phyloP scores from a whole-genome alignment of 1,140 invertebrate species.

The Camponotus pennsylvanicus region DNA sequence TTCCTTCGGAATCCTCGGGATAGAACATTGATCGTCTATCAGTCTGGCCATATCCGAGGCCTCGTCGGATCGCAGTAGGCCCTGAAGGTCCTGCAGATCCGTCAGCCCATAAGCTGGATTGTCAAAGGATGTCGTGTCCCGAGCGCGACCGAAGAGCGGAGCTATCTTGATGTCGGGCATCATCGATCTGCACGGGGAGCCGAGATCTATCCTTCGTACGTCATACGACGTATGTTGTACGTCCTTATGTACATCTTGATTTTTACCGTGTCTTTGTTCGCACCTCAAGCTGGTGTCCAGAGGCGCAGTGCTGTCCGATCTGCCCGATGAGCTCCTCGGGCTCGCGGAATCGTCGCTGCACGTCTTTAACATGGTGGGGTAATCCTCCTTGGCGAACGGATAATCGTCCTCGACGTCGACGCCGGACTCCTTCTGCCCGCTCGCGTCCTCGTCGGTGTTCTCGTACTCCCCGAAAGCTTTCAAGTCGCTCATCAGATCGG shows the following conservation, averaged over 20 bases:
- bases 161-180: constrained; percentile 78
- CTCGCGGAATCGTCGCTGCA: constrained; percentile 85
- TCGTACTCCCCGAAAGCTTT: constrained; percentile 67
- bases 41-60: constrained; percentile 80
- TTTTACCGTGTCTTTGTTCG: constrained; percentile 57
- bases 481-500: constrained; percentile 71
- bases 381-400: constrained; percentile 85
- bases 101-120: constrained; percentile 83
- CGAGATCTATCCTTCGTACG: constrained; percentile 81
- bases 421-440: constrained; percentile 79
- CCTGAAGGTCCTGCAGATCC: constrained; percentile 81
- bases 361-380: constrained; percentile 84
- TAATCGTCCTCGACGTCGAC: constrained; percentile 83
- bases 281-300: constrained; percentile 79
- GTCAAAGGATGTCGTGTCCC: constrained; percentile 81
- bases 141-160: constrained; percentile 68
- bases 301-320: constrained; percentile 83
- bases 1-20: constrained; percentile 43
- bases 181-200: constrained; percentile 79
- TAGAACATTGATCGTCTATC: constrained; percentile 78
- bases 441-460: constrained; percentile 47
- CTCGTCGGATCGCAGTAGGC: constrained; percentile 80
- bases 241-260: constrained; percentile 64
- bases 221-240: constrained; percentile 77
- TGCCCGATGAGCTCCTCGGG: constrained; percentile 83